A percentile compares a stretch with the other conserved stretches of the same genome.
Evolutionary conservation across 2,113 vertebrate genomes (phyloP).

Genomic region (Ceratotherium simum): DNA sequence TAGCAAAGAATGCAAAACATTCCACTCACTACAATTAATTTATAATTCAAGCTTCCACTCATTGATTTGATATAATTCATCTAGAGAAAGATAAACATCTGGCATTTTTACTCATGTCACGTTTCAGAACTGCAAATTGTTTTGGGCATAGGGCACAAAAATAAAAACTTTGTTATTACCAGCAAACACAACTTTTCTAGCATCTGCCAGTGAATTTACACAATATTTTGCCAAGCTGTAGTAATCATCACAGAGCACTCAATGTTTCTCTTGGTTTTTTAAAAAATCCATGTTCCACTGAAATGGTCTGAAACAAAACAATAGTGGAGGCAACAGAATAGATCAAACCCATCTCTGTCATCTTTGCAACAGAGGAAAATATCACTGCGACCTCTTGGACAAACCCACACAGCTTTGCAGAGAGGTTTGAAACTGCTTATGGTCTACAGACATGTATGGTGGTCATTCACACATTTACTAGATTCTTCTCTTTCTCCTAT

Average conservation of each 20-base stretch:
- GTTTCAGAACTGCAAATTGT: slow-evolving; percentile 52
- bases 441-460: neutral
- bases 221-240: slow-evolving; percentile 58
- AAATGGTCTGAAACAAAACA: slow-evolving; percentile 59
- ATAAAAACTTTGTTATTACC: slow-evolving; percentile 67
- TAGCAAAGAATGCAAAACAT: slow-evolving; percentile 40
- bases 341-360: slow-evolving; percentile 16
- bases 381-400: neutral
- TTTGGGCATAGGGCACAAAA: slow-evolving; percentile 37
- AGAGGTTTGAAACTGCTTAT: neutral
- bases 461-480: neutral
- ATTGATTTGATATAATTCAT: slow-evolving; percentile 23
- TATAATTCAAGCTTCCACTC: slow-evolving; percentile 56
- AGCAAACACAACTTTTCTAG: slow-evolving; percentile 28
- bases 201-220: slow-evolving; percentile 62
- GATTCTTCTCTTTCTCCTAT: neutral
- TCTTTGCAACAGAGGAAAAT: neutral
- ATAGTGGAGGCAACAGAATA: slow-evolving; percentile 50
- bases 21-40: slow-evolving; percentile 51
- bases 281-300: slow-evolving; percentile 61
- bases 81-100: slow-evolving; percentile 31
- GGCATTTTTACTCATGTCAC: slow-evolving; percentile 39
- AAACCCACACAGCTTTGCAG: neutral
- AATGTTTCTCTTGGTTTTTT: neutral
- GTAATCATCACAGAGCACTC: slow-evolving; percentile 49